Conservation (phyloP, 2,113 vertebrate species). For the Oostethus manadensis region DNA sequence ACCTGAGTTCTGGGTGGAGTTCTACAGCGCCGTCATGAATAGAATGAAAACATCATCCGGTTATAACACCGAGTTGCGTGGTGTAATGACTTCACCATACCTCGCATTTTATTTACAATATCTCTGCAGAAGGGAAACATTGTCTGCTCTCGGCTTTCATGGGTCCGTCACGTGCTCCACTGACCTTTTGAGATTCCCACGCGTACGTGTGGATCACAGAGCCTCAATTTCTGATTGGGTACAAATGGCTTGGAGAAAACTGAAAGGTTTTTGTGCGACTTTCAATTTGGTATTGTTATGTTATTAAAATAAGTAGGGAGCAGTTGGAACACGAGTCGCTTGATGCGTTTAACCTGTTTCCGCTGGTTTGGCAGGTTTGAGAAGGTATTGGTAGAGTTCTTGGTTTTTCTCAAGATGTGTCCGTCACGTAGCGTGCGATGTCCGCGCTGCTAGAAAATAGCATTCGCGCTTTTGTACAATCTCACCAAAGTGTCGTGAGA, state of each 20-base stretch:
- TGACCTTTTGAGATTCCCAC: conserved; percentile 33
- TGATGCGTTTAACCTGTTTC: no score
- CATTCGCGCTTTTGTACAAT: background rate
- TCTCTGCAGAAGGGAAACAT: conserved; percentile 19
- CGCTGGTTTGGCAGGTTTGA: no score
- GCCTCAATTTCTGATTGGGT: background rate
- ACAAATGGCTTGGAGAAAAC: background rate
- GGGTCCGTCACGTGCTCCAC: conserved; percentile 20
- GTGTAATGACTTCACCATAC: conserved; percentile 25
- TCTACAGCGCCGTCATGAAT: conserved; percentile 8
- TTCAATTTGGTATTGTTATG: background rate
- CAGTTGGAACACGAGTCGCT: no score
- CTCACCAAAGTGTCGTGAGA: conserved; percentile 1
- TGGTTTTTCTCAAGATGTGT: no score
- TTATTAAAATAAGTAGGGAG: background rate
- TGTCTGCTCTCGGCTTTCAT: conserved; percentile 40
- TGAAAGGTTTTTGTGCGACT: no score
- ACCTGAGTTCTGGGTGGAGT: conserved; percentile 20
- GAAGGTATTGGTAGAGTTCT: no score
- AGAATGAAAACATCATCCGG: conserved; percentile 17
- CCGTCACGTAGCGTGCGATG: no score
- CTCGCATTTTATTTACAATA: conserved; percentile 19
- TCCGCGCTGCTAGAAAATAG: no score
- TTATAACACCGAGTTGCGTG: conserved; percentile 14
- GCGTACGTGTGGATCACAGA: conserved; percentile 50